phyloP scores from a whole-genome alignment of 2,113 vertebrate species.

The Heterocephalus glaber region DNA sequence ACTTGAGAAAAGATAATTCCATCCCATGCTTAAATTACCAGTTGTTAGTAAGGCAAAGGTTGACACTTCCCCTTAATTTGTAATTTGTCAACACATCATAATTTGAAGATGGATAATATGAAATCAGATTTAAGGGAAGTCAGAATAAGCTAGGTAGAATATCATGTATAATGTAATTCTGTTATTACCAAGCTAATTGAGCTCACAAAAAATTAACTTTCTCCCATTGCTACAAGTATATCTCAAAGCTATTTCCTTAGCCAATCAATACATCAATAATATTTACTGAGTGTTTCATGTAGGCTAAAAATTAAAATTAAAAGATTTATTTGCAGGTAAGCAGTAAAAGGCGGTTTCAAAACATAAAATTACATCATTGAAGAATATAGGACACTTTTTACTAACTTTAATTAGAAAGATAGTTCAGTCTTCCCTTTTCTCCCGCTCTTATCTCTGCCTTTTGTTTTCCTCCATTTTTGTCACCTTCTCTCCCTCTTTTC shows the following conservation, averaged over 20 bases:
- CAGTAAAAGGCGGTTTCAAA: conserved; percentile 2
- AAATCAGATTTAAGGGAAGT: conserved; percentile 68
- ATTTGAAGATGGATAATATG: conserved; percentile 50
- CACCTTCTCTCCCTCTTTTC: not conserved
- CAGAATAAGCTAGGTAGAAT: conserved; percentile 67
- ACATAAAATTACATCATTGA: conserved; percentile 50
- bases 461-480: not conserved
- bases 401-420: conserved; percentile 55
- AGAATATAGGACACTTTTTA: not conserved
- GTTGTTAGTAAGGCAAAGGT: conserved; percentile 59
- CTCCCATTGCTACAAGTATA: not conserved
- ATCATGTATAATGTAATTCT: conserved; percentile 55
- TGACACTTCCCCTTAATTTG: not conserved
- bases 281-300: not conserved
- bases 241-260: not conserved
- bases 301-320: not conserved
- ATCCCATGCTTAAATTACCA: conserved; percentile 50
- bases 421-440: not conserved
- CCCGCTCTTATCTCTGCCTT: too few relatives aligned
- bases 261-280: not conserved
- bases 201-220: not conserved
- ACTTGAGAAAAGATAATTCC: conserved; percentile 68
- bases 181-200: conserved; percentile 71
- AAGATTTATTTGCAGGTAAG: not conserved
- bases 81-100: conserved; percentile 62